Conservation (phyloP, 2,797 vertebrate genomes). For the Aulostomus chinensis region DNA sequence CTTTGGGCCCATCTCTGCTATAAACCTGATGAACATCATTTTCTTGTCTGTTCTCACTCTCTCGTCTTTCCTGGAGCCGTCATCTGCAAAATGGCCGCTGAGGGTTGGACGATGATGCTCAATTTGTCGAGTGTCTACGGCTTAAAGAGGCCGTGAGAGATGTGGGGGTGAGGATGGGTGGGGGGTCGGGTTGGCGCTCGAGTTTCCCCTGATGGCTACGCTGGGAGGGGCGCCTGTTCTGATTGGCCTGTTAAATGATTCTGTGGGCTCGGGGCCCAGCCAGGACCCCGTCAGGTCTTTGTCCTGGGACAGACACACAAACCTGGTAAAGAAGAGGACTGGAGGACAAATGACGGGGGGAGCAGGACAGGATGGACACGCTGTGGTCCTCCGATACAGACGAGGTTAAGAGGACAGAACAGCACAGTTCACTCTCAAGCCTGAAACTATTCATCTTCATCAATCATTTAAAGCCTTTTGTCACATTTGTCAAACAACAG, state of each 20-base stretch:
- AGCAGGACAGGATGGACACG: slow-evolving; percentile 40
- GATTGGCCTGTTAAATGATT: slow-evolving; percentile 72
- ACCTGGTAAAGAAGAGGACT: slow-evolving; percentile 42
- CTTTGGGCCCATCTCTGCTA: slow-evolving; percentile 43
- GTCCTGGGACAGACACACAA: slow-evolving; percentile 61
- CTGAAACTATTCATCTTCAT: no score
- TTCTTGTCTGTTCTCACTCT: slow-evolving; percentile 66
- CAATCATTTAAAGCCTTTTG: no score
- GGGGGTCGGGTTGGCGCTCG: slow-evolving; percentile 29
- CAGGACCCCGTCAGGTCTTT: slow-evolving; percentile 50
- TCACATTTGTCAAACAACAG: no score
- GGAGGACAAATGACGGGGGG: slow-evolving; percentile 43
- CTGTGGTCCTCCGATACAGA: background rate
- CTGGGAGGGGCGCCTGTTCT: slow-evolving; percentile 52
- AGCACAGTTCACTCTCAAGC: no score
- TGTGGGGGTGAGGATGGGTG: slow-evolving; percentile 9
- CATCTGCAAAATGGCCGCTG: slow-evolving; percentile 66
- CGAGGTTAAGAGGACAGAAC: no score
- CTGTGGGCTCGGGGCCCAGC: slow-evolving; percentile 67
- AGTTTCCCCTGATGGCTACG: slow-evolving; percentile 71
- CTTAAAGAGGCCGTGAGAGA: slow-evolving; percentile 61
- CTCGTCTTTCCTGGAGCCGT: slow-evolving; percentile 47
- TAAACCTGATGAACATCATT: slow-evolving; percentile 54
- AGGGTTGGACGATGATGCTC: slow-evolving; percentile 62
- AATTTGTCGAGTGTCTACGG: slow-evolving; percentile 69